phyloP scores from a whole-genome alignment of 2,888 invertebrate species.

The Heliconius aoede region DNA sequence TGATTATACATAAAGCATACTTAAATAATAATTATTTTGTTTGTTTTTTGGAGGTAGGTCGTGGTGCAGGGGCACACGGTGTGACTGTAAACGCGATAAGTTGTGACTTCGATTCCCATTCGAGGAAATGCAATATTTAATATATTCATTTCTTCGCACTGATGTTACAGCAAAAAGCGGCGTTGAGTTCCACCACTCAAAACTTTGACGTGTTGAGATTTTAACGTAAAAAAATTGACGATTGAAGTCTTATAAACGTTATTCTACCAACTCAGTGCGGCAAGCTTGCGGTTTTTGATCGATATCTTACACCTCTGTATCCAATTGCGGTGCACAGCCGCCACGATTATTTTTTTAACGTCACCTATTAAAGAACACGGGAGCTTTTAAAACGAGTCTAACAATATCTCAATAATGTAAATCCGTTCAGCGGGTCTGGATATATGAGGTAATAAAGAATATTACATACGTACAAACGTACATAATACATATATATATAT shows the following conservation, averaged over 20 bases:
- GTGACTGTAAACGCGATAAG: not conserved
- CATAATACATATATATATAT: no score
- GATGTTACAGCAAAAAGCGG: not conserved
- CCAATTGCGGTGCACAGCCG: no score
- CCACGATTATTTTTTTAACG: no score
- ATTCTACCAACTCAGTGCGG: constrained; percentile 26
- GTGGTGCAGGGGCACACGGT: no score
- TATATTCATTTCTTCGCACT: not conserved
- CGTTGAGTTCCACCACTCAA: not conserved
- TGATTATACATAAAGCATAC: not conserved
- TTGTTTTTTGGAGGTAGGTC: not conserved
- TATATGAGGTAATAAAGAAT: no score
- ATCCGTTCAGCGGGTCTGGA: no score
- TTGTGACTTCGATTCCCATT: not conserved
- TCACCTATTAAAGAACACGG: no score
- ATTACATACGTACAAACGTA: no score
- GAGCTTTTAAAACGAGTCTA: no score
- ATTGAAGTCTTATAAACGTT: constrained; percentile 37
- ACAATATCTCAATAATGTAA: no score
- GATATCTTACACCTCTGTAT: not conserved
- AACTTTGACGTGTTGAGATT: not conserved
- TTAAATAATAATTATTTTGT: not conserved
- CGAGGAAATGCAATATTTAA: not conserved
- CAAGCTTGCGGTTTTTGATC: constrained; percentile 38
- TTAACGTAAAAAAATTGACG: constrained; percentile 7